Conservation (phyloP, 2,797 vertebrate species). For the Lutra lutra region DNA sequence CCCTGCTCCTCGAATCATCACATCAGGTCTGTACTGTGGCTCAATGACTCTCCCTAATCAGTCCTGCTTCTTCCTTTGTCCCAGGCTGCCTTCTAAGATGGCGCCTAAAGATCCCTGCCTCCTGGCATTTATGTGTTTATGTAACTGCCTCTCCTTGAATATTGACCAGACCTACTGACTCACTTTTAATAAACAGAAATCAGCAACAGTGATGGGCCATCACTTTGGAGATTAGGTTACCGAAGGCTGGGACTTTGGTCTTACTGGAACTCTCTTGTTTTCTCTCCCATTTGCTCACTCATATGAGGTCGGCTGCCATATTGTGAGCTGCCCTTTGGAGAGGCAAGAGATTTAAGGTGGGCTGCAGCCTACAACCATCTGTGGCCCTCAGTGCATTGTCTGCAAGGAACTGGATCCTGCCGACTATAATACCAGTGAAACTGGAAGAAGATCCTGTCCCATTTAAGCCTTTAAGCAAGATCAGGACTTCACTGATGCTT, state of each 20-base stretch:
- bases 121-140: neutral
- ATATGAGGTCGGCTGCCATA: neutral
- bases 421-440: no score
- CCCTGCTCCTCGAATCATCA: neutral
- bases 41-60: neutral
- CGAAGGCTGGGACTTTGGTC: neutral
- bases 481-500: neutral
- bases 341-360: neutral
- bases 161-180: neutral
- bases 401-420: neutral
- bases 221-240: neutral
- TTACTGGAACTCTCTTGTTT: neutral
- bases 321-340: neutral
- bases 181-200: neutral
- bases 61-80: neutral
- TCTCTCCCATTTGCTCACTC: neutral
- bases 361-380: neutral
- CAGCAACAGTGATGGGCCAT: neutral
- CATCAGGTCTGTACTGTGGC: neutral
- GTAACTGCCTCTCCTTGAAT: neutral
- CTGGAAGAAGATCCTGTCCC: neutral
- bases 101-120: rapidly evolving
- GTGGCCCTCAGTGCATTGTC: neutral
- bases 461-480: neutral
- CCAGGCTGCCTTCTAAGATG: neutral